Percentiles rank a stretch among this genome's conserved stretches.
Conservation (phyloP, 1,140 invertebrate genomes). For the Diachasma alloeum region DNA sequence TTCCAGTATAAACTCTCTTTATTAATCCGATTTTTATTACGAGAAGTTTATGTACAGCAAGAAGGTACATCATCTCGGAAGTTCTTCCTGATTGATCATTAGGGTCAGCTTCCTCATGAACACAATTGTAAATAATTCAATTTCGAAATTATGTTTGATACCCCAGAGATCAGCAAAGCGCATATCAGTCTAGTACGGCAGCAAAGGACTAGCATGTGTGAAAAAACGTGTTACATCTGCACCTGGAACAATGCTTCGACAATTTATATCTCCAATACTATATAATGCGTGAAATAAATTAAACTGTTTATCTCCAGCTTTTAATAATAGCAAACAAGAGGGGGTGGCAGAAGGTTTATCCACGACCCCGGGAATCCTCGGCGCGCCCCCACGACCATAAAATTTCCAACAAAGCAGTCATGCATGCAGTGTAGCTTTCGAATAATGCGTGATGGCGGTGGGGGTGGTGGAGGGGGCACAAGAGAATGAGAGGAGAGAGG, state of each 20-base stretch:
- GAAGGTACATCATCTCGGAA: too few species aligned
- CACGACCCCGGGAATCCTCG: not conserved
- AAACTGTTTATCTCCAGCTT: conserved; percentile 1
- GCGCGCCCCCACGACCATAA: not conserved
- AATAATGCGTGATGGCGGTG: not conserved
- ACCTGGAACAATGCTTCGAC: not conserved
- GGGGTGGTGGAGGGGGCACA: not conserved
- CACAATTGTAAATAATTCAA: too few species aligned
- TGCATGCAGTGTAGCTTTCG: not conserved
- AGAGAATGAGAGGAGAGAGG: not conserved
- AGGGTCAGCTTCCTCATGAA: too few species aligned
- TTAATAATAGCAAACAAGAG: not conserved
- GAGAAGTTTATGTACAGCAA: too few species aligned
- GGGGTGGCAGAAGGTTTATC: not conserved
- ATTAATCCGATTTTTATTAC: too few species aligned
- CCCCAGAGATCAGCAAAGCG: too few species aligned
- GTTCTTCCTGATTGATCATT: too few species aligned
- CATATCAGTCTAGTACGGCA: too few species aligned
- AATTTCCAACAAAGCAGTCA: conserved; percentile 17
- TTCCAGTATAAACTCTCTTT: too few species aligned
- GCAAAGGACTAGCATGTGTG: not conserved
- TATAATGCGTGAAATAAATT: not conserved
- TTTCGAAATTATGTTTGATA: too few species aligned
- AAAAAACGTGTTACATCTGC: not conserved
- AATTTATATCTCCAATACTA: not conserved